Evolutionary conservation across 2,888 invertebrate genomes (phyloP).

Genomic region (Hirtodrosophila confusa): DNA sequence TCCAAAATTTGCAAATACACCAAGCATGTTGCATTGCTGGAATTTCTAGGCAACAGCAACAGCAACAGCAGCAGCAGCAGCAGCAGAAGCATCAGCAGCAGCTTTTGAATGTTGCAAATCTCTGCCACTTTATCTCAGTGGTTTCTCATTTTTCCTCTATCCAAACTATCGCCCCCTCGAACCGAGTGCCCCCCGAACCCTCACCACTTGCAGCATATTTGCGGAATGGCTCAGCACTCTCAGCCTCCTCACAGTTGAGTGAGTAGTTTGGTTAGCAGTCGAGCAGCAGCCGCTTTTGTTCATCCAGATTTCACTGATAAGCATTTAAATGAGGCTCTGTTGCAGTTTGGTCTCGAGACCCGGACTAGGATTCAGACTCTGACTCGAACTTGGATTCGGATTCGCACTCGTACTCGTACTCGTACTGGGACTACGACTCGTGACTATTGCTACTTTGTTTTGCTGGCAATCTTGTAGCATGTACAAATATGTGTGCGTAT

Average conservation of each 20-base stretch:
- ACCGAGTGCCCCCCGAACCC: background rate
- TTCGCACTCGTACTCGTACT: conserved; percentile 1
- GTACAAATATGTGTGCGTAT: conserved; percentile 67
- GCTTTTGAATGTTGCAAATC: conserved; percentile 77
- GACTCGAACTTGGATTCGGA: conserved; percentile 6
- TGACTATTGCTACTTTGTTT: conserved; percentile 43
- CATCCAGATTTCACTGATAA: conserved; percentile 78
- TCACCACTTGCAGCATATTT: conserved; percentile 47
- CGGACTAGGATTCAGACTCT: conserved; percentile 4
- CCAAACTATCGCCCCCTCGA: conserved; percentile 45
- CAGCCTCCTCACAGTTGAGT: conserved; percentile 60
- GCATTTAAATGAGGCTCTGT: conserved; percentile 79
- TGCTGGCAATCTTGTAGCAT: conserved; percentile 48
- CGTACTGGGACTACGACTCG: conserved; percentile 18
- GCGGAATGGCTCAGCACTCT: conserved; percentile 59
- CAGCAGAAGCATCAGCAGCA: conserved; percentile 23
- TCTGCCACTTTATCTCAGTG: conserved; percentile 79
- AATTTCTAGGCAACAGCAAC: conserved; percentile 48
- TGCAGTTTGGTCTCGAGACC: conserved; percentile 30
- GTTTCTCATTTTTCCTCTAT: conserved; percentile 75
- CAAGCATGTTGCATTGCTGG: conserved; percentile 61
- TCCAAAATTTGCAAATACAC: conserved; percentile 75
- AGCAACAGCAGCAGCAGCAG: conserved; percentile 13
- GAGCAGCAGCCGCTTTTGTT: conserved; percentile 79
- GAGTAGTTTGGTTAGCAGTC: conserved; percentile 69